Evolutionary conservation across 1,140 invertebrate genomes (phyloP).

Genomic region (Rhizoglyphus robini): DNA sequence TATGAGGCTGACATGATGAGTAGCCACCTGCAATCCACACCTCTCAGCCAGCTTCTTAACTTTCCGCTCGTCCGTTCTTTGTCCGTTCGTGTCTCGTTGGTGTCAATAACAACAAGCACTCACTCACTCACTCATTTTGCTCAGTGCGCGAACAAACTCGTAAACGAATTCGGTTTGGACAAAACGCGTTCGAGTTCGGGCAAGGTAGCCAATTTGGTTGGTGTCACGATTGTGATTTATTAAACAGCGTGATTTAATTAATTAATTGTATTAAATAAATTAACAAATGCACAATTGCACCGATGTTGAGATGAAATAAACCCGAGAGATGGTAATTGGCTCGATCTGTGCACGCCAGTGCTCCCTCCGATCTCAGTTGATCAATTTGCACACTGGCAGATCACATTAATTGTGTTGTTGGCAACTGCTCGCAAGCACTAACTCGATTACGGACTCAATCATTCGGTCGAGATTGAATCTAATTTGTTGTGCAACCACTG

Average conservation of each 20-base stretch:
- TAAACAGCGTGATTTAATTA: constrained; percentile 4
- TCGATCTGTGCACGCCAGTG: background rate
- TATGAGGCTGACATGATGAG: constrained; percentile 2
- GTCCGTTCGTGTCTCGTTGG: background rate
- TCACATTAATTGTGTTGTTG: too few relatives aligned
- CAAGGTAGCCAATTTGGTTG: background rate
- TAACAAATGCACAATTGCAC: constrained; percentile 2
- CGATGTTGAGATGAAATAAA: background rate
- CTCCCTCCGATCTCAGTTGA: background rate
- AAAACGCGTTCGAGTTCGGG: too few relatives aligned
- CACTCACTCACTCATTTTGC: background rate
- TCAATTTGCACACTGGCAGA: too few relatives aligned
- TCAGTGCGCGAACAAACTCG: background rate
- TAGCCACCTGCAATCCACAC: constrained; percentile 15
- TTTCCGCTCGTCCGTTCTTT: background rate
- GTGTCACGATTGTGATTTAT: constrained; percentile 14
- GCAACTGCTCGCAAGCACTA: too few relatives aligned
- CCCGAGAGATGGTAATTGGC: background rate
- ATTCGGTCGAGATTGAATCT: too few relatives aligned
- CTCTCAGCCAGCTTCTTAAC: constrained; percentile 7
- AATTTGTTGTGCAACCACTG: too few relatives aligned
- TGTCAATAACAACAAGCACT: background rate
- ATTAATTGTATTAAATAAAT: constrained; percentile 16
- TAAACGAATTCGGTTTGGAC: background rate
- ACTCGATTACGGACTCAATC: too few relatives aligned